These are phyloP conservation scores for Mustela nigripes DNA, from an alignment of 2,113 vertebrate species.

Conservation along the genomic window DNA sequence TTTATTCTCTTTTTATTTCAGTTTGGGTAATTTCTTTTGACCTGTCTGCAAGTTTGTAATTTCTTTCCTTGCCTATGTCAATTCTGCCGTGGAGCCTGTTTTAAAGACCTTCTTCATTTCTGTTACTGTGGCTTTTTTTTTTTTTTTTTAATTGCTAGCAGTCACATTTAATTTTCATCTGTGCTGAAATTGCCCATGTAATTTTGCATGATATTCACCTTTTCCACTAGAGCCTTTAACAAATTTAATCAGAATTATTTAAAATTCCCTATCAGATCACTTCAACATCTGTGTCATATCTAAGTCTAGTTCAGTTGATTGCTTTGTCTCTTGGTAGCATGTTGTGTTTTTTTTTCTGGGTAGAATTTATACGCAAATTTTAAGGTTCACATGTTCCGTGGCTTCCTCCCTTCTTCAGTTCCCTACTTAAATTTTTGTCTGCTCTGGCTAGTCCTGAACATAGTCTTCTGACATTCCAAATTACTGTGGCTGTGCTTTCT, in stretches of 20 bases:
- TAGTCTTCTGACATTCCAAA: not conserved
- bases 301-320: not conserved
- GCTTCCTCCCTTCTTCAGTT: not conserved
- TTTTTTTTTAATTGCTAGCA: not conserved
- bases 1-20: not conserved
- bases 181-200: not conserved
- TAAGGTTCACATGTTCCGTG: not conserved
- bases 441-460: not conserved
- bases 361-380: slow-evolving; percentile 29
- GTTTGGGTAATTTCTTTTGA: slow-evolving; percentile 1
- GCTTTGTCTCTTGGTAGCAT: not conserved
- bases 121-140: not conserved
- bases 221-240: not conserved
- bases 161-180: slow-evolving; percentile 26
- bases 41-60: not conserved
- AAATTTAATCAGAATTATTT: slow-evolving; percentile 21
- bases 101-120: not conserved
- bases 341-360: not conserved
- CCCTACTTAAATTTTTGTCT: not conserved
- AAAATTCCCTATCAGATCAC: not conserved
- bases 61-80: not conserved
- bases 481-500: not conserved
- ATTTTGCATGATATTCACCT: not conserved
- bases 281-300: not conserved
- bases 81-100: not conserved